phyloP scores from a whole-genome alignment of 2,888 invertebrate genomes.

The Drosophila affinis region DNA sequence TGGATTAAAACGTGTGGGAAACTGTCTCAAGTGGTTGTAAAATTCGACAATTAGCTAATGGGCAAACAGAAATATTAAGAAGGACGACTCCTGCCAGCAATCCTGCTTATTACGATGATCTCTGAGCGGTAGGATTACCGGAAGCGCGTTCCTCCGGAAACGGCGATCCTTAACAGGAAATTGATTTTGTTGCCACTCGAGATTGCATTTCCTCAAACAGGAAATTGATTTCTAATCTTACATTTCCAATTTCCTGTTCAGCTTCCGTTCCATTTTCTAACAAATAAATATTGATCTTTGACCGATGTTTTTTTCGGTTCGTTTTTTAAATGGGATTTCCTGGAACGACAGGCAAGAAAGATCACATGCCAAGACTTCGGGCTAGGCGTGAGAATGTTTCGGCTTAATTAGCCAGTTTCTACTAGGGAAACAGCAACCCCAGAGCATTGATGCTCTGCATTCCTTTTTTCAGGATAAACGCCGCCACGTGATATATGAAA shows the following conservation, averaged over 20 bases:
- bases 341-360: slow-evolving; percentile 10
- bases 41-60: slow-evolving; percentile 19
- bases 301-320: slow-evolving; percentile 9
- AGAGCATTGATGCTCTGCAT: background rate
- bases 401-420: slow-evolving; percentile 56
- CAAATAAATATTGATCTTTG: slow-evolving; percentile 11
- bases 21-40: slow-evolving; percentile 26
- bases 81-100: background rate
- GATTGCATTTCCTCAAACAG: slow-evolving; percentile 21
- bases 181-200: slow-evolving; percentile 22
- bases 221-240: slow-evolving; percentile 29
- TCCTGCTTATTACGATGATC: background rate
- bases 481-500: slow-evolving; percentile 24
- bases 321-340: slow-evolving; percentile 20
- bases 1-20: slow-evolving; percentile 23
- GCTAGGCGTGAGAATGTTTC: slow-evolving; percentile 51
- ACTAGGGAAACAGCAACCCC: slow-evolving; percentile 51
- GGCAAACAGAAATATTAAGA: slow-evolving; percentile 21
- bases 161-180: slow-evolving; percentile 27
- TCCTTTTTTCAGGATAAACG: slow-evolving; percentile 1
- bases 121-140: slow-evolving; percentile 3
- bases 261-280: slow-evolving; percentile 13
- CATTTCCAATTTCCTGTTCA: slow-evolving; percentile 19
- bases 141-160: slow-evolving; percentile 7
- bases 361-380: slow-evolving; percentile 36